Evolutionary conservation across 2,888 invertebrate species (phyloP).

Genomic region (Dendrolimus houi): DNA sequence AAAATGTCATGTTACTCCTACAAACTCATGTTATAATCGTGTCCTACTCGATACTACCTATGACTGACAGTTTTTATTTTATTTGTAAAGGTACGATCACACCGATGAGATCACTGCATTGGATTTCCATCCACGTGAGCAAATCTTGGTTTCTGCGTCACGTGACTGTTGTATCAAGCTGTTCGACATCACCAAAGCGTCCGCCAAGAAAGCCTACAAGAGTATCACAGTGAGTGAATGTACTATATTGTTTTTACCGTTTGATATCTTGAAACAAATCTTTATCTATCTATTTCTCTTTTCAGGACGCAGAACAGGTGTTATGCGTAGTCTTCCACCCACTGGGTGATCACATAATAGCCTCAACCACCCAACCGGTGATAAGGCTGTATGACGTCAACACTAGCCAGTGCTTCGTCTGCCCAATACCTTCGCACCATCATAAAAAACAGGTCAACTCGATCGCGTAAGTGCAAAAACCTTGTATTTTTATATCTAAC

Average conservation of each 20-base stretch:
- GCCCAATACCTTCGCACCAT: conserved; percentile 90
- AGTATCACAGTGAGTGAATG: conserved; percentile 85
- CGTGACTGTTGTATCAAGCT: conserved; percentile 95
- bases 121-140: conserved; percentile 97
- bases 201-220: conserved; percentile 97
- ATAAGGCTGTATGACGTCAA: conserved; percentile 95
- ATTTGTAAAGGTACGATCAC: conserved; percentile 85
- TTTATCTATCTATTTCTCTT: too few species aligned
- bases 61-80: neutral
- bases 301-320: conserved; percentile 93
- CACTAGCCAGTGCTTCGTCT: conserved; percentile 97
- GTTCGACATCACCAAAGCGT: conserved; percentile 98
- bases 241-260: neutral
- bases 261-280: too few species aligned
- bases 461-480: conserved; percentile 75
- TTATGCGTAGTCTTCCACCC: conserved; percentile 96
- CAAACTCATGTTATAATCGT: too few species aligned
- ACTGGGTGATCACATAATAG: conserved; percentile 94
- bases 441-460: conserved; percentile 87
- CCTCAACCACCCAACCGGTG: conserved; percentile 94
- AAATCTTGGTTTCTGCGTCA: conserved; percentile 96
- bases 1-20: too few species aligned
- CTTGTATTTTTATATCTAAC: too few species aligned
- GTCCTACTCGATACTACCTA: too few species aligned
- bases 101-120: conserved; percentile 97